A percentile compares a stretch with the other conserved stretches of the same genome.
These are phyloP conservation scores for Pollenia angustigena DNA, from an alignment of 2,888 invertebrate genomes.

Conservation along the genomic window DNA sequence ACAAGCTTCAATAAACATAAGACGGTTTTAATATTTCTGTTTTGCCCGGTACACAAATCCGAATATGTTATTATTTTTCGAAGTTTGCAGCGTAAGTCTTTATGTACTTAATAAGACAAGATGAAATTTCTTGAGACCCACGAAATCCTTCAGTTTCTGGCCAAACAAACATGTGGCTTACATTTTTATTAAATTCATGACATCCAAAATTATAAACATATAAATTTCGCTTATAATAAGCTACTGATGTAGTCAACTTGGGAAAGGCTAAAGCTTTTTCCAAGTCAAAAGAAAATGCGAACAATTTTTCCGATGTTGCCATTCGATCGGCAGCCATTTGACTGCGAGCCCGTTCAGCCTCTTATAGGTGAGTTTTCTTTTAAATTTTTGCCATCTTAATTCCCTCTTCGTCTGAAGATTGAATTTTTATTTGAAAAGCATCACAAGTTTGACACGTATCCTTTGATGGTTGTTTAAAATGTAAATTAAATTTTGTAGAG, in stretches of 20 bases:
- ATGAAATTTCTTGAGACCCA: too few species aligned
- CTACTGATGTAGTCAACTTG: too few species aligned
- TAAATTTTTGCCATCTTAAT: constrained; percentile 74
- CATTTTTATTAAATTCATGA: too few species aligned
- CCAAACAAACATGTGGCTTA: too few species aligned
- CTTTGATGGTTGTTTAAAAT: constrained; percentile 75
- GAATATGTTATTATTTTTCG: too few species aligned
- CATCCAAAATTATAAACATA: too few species aligned
- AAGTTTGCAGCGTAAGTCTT: neutral
- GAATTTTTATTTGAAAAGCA: constrained; percentile 60
- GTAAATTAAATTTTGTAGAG: constrained; percentile 76
- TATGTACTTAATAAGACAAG: neutral
- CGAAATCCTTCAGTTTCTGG: too few species aligned
- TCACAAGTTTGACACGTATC: constrained; percentile 70
- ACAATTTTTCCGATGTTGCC: neutral
- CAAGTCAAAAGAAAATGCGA: too few species aligned
- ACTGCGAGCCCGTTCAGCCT: constrained; percentile 71
- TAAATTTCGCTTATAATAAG: too few species aligned
- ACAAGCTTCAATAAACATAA: constrained; percentile 39
- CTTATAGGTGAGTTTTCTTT: constrained; percentile 74
- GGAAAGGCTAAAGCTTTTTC: too few species aligned
- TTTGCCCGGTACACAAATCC: too few species aligned
- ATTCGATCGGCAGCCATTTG: constrained; percentile 28
- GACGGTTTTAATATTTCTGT: neutral
- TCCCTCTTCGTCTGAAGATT: constrained; percentile 63